Base-by-base conservation (phyloP, 1,140 invertebrate species). In the Meloidogyne chitwoodi region DNA sequence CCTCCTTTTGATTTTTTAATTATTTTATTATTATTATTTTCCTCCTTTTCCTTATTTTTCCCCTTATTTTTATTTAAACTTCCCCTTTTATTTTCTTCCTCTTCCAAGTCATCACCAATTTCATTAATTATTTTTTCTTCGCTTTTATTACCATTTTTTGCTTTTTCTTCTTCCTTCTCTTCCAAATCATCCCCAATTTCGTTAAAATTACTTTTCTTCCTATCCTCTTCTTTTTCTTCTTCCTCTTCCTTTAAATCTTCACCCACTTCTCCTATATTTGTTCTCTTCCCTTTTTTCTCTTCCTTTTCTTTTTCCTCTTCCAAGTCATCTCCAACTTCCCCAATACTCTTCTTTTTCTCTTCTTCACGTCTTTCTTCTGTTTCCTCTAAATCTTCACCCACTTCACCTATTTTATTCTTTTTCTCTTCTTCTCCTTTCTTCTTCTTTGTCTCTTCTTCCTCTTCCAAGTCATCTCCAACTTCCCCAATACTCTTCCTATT, bases 341-440 rank as follows among this genome's bases (percentile, higher is more conserved):
- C 31, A 2, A 26, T 69, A 3, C 19, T 19, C 24, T 14, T n/a
- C 16, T 2, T 68, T 2, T 1, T 12, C 12, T 68, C 27, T 11
- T 27, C 19, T 73, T 73, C 71, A 5, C 24, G 14, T 67, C n/a
- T 56, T 73, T 77, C 76, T 27, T 61, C 70, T 29, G n/a, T n/a
- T 38, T 56, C 69, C 34, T 72, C 66, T 19, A 68, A 65, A 48
- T 77, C 68, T 2, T 73, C 31, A 22, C 41, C 66, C 12, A 71
- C 66, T 66, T 70, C 61, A 27, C 62, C 68, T 48, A 26, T 41
- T 16, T 29, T 48, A 6, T 70, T 56, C 19, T 63, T 34, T 16
- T 34, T 62, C 16, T 2, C 41, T 66, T 26, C 19, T 72, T 26
- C 14, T 14, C 19, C 14, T 19, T 6, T 29, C 26, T 68, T 11